Evolutionary conservation across 1,140 invertebrate species (phyloP).

Genomic region (Himalopsyche phryganea): DNA sequence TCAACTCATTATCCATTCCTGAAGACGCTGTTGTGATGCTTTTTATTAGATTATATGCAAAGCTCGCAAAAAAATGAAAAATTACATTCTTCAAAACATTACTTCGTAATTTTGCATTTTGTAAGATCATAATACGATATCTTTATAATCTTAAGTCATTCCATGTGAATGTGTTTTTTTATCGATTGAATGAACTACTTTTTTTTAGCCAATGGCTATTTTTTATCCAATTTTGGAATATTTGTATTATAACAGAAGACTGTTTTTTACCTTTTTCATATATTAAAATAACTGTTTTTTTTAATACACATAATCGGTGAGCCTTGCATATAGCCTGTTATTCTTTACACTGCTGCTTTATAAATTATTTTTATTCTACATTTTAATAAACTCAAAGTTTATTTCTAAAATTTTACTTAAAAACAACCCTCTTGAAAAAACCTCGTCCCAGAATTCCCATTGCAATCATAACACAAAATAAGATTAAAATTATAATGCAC

Average conservation of each 20-base stretch:
- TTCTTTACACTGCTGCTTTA: constrained; percentile 21
- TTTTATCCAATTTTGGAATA: neutral
- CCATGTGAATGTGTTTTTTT: neutral
- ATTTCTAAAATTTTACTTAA: constrained; percentile 9
- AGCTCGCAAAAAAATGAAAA: neutral
- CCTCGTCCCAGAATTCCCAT: too few relatives aligned
- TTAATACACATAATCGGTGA: neutral
- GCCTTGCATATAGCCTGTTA: constrained; percentile 12
- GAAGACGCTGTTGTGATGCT: constrained; percentile 2
- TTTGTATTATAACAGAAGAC: neutral
- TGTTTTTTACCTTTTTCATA: neutral
- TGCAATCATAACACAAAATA: too few relatives aligned
- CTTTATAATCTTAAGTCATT: too few relatives aligned
- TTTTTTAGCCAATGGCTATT: neutral
- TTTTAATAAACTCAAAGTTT: constrained; percentile 26
- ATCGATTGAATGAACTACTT: neutral
- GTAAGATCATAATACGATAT: too few relatives aligned
- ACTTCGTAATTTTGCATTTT: neutral
- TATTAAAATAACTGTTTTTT: neutral
- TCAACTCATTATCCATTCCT: neutral
- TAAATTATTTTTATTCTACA: constrained; percentile 24
- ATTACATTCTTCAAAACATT: neutral
- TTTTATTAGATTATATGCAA: constrained; percentile 6
- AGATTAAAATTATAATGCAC: too few relatives aligned
- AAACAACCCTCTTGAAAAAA: too few relatives aligned